A percentile compares a stretch with the other conserved stretches of the same genome.
These are phyloP conservation scores for Plebejus argus DNA, from an alignment of 2,888 invertebrate genomes.

Conservation along the genomic window DNA sequence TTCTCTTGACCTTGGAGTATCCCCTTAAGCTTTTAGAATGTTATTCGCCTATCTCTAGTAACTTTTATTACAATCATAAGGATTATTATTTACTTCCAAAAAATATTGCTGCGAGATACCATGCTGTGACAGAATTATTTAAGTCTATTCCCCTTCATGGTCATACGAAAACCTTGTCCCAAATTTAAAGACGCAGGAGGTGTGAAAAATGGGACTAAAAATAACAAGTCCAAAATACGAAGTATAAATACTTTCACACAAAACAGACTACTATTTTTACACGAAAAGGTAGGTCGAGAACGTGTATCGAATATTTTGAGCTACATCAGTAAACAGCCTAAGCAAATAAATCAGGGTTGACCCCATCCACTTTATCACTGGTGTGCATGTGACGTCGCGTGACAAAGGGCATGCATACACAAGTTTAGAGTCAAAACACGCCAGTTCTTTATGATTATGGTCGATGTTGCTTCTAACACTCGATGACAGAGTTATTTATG, in stretches of 20 bases:
- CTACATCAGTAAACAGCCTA: conserved; percentile 27
- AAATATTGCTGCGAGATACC: not conserved
- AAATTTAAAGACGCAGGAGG: not conserved
- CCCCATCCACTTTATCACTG: conserved; percentile 27
- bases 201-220: not conserved
- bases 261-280: not conserved
- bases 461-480: conserved; percentile 4
- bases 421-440: conserved; percentile 29
- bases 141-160: not conserved
- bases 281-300: not conserved
- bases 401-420: conserved; percentile 28
- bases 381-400: conserved; percentile 29
- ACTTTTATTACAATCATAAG: too few species aligned
- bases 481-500: not conserved
- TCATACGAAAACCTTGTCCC: not conserved
- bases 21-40: too few species aligned
- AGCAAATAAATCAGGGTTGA: conserved; percentile 30
- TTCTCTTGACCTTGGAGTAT: too few species aligned
- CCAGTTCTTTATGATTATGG: conserved; percentile 19
- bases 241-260: not conserved
- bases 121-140: not conserved
- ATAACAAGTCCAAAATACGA: not conserved
- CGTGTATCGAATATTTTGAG: conserved; percentile 19
- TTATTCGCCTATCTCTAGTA: not conserved
- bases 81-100: not conserved